Evolutionary conservation across 2,797 vertebrate species (phyloP), one percentile per base, ranked within the genome.

Genomic region (Aphelocoma californica): DNA sequence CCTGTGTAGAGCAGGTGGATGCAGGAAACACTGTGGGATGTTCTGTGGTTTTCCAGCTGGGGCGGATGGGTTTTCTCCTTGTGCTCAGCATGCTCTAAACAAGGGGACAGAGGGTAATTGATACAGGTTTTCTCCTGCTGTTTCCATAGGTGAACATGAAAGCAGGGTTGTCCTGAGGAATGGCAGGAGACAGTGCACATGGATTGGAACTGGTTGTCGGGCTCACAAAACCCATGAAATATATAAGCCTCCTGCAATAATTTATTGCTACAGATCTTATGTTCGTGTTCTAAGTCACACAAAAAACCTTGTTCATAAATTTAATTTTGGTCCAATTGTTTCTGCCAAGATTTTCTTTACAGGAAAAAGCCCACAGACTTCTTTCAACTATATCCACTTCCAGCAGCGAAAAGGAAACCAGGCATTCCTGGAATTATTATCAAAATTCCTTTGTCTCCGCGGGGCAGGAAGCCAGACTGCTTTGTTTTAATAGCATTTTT

Each of bases 371-470:
- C 73, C 51, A 24, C 51, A 54, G 31, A 36, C 12, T 45, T 19
- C 69, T 84, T 86, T 72, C 17, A 20, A 31, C 58, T 3, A 0
- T 51, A 50, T 86, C 40, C n/a, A 64, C 32, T 94, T 94, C 80
- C 86, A 93, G 45, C 77, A 77, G 82, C 0, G 4, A 73, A 66
- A 85, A 96, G 95, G 93, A 96, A 97, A 88, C 73, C 25, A 45
- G 62, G 86, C 82, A 91, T 96, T 96, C 91, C 94, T 92, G 93
- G 88, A 92, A 90, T 94, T 93, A 81, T 92, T 87, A 57, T 83
- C 82, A 61, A 57, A 74, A 94, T 93, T 90, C 87, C 85, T 91
- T 91, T 81, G 84, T 91, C 89, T 94, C 86, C 2, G 1, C 65
- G n/a, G 81, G 75, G 74, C 96, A 94, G 86, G 86, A 93, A 92